Evolutionary conservation across 2,797 vertebrate genomes (phyloP), one percentile per base, ranked within the genome.

Genomic region (Luscinia luscinia): DNA sequence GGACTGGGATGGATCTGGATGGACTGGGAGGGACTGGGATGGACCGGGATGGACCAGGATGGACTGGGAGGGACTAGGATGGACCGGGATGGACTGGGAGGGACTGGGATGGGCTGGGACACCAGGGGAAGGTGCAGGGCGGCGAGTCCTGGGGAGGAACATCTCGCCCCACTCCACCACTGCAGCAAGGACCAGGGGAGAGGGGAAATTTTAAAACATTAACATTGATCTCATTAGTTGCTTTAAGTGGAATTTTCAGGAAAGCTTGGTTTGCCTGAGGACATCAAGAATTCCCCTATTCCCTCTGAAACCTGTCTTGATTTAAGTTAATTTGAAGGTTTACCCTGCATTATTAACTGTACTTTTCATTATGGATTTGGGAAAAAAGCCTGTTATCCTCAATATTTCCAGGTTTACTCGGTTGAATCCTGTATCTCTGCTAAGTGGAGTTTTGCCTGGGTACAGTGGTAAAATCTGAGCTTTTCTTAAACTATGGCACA

Each of bases 311-410:
- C 72, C 55, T 46, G 36, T 59, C 62, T 40, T 18, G 59, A 63
- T 81, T 86, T 26, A 83, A 81, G 59, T 87, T 89, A 58, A 84
- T 89, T 79, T 64, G 34, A 84, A 49, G 52, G 64, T 83, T 87
- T 66, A 43, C 17, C 28, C 9, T 1, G 40, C 16, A 17, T 84
- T 59, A 30, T 58, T 77, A 93, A 64, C 58, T 30, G 19, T 32
- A 6, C 16, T 92, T 84, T 83, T 83, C 2, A 0, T 63, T 83
- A 61, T 2, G 46, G 36, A 23, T 70, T 41, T 73, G 45, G 5
- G 11, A 10, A 59, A 43, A 72, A 23, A 23, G 13, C 28, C 9
- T 34, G 16, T 66, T 82, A 20, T 22, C 59, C 45, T 66, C 49
- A 40, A 13, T 49, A 54, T 85, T 92, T 82, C 28, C 12, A 58